Base-by-base conservation (phyloP, 1,140 invertebrate genomes). In the Lutraria rhynchaena region DNA sequence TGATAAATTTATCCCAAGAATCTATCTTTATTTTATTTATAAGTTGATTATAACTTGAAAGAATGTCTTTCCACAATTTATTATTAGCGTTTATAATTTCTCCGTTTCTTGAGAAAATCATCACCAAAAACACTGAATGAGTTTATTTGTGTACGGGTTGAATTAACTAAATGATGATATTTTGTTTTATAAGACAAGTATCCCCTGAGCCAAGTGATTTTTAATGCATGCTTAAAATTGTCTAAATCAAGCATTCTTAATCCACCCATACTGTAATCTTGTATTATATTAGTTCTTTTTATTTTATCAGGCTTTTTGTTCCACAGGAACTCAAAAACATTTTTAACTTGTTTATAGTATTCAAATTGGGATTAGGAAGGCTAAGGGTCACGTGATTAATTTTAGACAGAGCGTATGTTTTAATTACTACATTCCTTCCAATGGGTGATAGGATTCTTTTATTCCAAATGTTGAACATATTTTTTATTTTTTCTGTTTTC, bases 221-320 rank as follows among this genome's bases (percentile, higher is more conserved):
- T 65, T n/a, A 65, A 29, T 27, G 33, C 41, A 24, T 44, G 13
- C 35, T 22, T 65, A 65, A 44, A 65, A 2, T 19, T 65, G 13
- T 46, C 41, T n/a, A 65, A 7, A 19, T 44, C 61, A 3, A 65
- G 9, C 33, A 65, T 44, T 24, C 41, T 65, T 3, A 65, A 24
- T 15, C 61, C 61, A 46, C 61, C 61, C 2, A 22, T 24, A 5
- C 27, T 65, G n/a, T 65, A 46, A 15, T 65, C 37, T 65, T 65
- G 61, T n/a, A 27, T 27, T 1, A 65, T 27, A 37, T 27, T n/a
- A 5, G 41, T 46, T 24, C 61, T 65, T 65, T 65, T 65, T 5
- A 65, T 24, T 65, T 65, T 65, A 22, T 65, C 61, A 5, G 19
- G n/a, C 5, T 3, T 4, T 22, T 65, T 46, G 22, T 46, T 65